These are phyloP conservation scores for Mellilla xanthometata DNA, from an alignment of 2,888 invertebrate species.

Conservation along the genomic window DNA sequence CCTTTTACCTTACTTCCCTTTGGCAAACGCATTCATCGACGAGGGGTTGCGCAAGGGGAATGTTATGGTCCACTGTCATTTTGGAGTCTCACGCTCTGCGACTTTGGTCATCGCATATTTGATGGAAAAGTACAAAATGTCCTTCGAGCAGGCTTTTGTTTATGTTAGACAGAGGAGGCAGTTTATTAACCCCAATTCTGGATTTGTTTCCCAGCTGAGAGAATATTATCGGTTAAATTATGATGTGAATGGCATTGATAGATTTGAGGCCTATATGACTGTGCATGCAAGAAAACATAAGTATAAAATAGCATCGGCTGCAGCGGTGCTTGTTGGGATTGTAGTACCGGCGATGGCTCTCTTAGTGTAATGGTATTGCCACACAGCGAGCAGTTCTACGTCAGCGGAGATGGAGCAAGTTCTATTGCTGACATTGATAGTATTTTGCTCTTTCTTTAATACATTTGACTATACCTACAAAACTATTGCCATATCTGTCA, in stretches of 20 bases:
- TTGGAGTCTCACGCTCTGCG: slow-evolving; percentile 96
- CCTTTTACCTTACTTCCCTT: slow-evolving; percentile 73
- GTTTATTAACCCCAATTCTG: slow-evolving; percentile 97
- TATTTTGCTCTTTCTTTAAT: too few relatives aligned
- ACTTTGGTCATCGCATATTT: slow-evolving; percentile 97
- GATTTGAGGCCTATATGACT: slow-evolving; percentile 64
- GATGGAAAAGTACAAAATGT: slow-evolving; percentile 92
- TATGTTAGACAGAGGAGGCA: slow-evolving; percentile 92
- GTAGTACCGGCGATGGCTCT: slow-evolving; percentile 63
- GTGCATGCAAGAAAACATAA: slow-evolving; percentile 66
- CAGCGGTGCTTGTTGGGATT: slow-evolving; percentile 60
- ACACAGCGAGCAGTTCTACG: neutral
- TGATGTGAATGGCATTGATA: slow-evolving; percentile 58
- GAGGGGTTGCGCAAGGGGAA: slow-evolving; percentile 84
- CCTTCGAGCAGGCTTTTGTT: slow-evolving; percentile 93
- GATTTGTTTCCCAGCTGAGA: slow-evolving; percentile 95
- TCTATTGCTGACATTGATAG: too few relatives aligned
- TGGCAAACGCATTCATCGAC: slow-evolving; percentile 74
- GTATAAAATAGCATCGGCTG: slow-evolving; percentile 65
- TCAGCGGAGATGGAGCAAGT: too few relatives aligned
- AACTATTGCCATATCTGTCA: too few relatives aligned
- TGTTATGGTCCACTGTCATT: slow-evolving; percentile 97
- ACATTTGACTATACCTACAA: too few relatives aligned
- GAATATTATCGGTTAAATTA: slow-evolving; percentile 80
- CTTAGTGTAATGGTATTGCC: slow-evolving; percentile 46